Percentiles rank a stretch among this genome's conserved stretches.
Evolutionary conservation across 2,888 invertebrate genomes (phyloP).

Genomic region (Tryphoninae sp.): DNA sequence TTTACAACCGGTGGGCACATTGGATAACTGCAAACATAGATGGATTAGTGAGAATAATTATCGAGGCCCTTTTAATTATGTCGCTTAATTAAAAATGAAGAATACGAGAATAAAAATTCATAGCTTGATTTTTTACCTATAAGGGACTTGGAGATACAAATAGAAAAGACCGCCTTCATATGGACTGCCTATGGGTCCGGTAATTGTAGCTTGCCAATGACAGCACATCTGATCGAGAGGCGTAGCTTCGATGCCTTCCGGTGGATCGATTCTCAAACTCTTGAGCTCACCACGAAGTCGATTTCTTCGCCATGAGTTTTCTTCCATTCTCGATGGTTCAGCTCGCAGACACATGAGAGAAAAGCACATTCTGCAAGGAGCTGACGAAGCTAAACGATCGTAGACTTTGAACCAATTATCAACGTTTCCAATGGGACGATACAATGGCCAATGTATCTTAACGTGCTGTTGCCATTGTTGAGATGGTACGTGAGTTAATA

Average conservation of each 20-base stretch:
- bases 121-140: constrained; percentile 82
- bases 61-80: no score
- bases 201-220: constrained; percentile 97
- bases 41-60: no score
- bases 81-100: no score
- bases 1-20: constrained; percentile 95
- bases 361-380: constrained; percentile 91
- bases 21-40: constrained; percentile 86
- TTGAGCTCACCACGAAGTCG: constrained; percentile 89
- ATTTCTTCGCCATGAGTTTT: constrained; percentile 92
- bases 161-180: constrained; percentile 97
- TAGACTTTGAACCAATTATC: constrained; percentile 91
- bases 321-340: constrained; percentile 85
- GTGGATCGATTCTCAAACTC: constrained; percentile 89
- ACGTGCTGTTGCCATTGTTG: constrained; percentile 92
- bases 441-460: constrained; percentile 92
- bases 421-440: constrained; percentile 87
- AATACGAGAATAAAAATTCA: neutral
- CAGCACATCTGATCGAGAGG: constrained; percentile 91
- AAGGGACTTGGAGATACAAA: constrained; percentile 94
- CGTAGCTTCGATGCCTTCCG: constrained; percentile 92
- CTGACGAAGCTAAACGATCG: constrained; percentile 82
- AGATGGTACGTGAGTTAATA: constrained; percentile 89
- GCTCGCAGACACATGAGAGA: constrained; percentile 90
- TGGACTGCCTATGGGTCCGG: constrained; percentile 95